Percentiles rank a stretch among this genome's conserved stretches.
phyloP scores from a whole-genome alignment of 2,888 invertebrate species.

The Mythimna loreyi region DNA sequence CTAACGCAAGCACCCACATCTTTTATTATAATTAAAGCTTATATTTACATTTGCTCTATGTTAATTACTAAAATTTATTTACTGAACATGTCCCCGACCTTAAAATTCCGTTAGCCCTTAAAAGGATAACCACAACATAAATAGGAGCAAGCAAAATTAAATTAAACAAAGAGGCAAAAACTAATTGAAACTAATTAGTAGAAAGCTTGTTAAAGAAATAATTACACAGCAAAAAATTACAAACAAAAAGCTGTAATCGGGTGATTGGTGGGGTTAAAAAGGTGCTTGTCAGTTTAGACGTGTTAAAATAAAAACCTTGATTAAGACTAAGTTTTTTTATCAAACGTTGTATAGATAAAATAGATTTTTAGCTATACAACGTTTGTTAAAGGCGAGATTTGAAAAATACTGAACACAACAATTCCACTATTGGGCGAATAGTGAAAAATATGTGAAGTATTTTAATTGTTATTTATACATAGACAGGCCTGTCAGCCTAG shows the following conservation, averaged over 20 bases:
- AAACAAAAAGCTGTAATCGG: conserved; percentile 39
- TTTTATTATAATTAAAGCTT: conserved; percentile 34
- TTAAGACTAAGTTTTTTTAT: too few relatives aligned
- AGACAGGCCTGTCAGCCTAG: too few relatives aligned
- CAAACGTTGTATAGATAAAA: conserved; percentile 41
- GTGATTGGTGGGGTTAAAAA: conserved; percentile 29
- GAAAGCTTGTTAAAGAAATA: conserved; percentile 31
- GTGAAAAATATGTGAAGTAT: conserved; percentile 21
- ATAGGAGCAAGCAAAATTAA: conserved; percentile 47
- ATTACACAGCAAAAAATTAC: conserved; percentile 28
- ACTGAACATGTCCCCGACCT: conserved; percentile 38
- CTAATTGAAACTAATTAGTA: conserved; percentile 53
- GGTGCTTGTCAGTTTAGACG: not conserved
- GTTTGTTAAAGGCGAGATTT: conserved; percentile 28
- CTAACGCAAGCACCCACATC: conserved; percentile 8
- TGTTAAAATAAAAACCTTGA: conserved; percentile 15
- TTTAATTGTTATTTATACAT: not conserved
- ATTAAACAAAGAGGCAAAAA: conserved; percentile 50
- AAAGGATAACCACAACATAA: conserved; percentile 46
- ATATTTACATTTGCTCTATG: conserved; percentile 12
- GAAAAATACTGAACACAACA: conserved; percentile 37
- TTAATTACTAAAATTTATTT: conserved; percentile 38
- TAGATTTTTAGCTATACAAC: conserved; percentile 30
- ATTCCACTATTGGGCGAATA: conserved; percentile 7
- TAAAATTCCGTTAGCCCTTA: conserved; percentile 23